Evolutionary conservation across 2,113 vertebrate genomes (phyloP).

Genomic region (Pithys albifrons): DNA sequence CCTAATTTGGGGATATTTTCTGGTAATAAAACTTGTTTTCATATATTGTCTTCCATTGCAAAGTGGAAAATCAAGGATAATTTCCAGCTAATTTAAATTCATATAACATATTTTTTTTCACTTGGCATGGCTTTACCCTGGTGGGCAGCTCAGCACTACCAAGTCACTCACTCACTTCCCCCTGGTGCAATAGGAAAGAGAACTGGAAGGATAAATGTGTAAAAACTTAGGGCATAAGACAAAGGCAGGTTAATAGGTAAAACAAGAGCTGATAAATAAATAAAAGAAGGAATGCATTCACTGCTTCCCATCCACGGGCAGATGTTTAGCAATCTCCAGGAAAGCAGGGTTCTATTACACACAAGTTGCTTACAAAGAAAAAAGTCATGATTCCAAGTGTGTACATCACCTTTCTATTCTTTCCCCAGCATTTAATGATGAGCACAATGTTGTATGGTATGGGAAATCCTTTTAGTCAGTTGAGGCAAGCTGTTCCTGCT

Average conservation of each 20-base stretch:
- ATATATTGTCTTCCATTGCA: neutral
- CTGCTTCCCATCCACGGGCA: neutral
- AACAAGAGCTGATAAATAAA: neutral
- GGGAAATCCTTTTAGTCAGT: neutral
- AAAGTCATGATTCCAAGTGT: accelerated
- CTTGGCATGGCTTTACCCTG: accelerated
- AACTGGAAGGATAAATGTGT: neutral
- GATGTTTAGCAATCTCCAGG: neutral
- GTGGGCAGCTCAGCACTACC: neutral
- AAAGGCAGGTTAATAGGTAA: neutral
- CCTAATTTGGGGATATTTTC: neutral
- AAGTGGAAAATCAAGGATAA: neutral
- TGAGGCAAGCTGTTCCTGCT: neutral
- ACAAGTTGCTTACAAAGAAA: neutral
- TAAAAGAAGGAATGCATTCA: neutral
- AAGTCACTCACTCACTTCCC: accelerated
- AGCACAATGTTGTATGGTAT: neutral
- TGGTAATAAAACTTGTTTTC: neutral
- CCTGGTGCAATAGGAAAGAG: neutral
- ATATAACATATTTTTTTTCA: neutral
- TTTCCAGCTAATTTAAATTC: neutral
- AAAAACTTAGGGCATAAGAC: neutral
- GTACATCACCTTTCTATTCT: neutral
- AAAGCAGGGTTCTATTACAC: accelerated
- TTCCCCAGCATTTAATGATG: neutral